These are phyloP conservation scores for Falco cherrug DNA, from an alignment of 2,797 vertebrate genomes.

Conservation along the genomic window DNA sequence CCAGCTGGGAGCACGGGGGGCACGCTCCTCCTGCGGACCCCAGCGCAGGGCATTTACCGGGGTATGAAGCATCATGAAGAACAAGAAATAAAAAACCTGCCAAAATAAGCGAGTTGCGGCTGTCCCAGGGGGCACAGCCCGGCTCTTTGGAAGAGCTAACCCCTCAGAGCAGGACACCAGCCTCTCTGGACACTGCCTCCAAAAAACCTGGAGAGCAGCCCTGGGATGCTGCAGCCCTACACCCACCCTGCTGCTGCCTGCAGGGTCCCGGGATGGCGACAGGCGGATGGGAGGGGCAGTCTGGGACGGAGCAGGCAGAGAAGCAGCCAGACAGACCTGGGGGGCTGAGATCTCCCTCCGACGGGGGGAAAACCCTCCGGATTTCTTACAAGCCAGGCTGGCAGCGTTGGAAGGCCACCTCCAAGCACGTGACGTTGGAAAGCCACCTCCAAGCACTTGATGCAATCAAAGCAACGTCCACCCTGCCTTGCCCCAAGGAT, in stretches of 20 bases:
- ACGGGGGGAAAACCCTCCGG: background rate
- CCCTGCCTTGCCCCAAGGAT: background rate
- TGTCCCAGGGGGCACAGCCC: background rate
- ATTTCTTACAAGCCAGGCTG: background rate
- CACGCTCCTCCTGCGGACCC: no score
- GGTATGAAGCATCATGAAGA: background rate
- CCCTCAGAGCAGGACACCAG: background rate
- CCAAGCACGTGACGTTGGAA: no score
- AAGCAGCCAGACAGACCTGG: no score
- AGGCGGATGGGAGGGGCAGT: background rate
- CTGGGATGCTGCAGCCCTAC: background rate
- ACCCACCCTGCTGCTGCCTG: background rate
- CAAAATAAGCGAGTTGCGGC: background rate
- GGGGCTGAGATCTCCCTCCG: background rate
- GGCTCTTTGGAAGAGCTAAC: accelerated
- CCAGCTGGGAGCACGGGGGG: background rate
- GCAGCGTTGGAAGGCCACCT: background rate
- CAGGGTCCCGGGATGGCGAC: background rate
- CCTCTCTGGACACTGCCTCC: background rate
- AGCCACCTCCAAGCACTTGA: background rate
- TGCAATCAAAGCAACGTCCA: no score
- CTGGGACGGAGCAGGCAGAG: background rate
- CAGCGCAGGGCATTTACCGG: no score
- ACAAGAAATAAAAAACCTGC: background rate
- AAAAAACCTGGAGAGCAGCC: background rate